Evolutionary conservation across 2,888 invertebrate genomes (phyloP).

Genomic region (Schizotus pectinicornis): DNA sequence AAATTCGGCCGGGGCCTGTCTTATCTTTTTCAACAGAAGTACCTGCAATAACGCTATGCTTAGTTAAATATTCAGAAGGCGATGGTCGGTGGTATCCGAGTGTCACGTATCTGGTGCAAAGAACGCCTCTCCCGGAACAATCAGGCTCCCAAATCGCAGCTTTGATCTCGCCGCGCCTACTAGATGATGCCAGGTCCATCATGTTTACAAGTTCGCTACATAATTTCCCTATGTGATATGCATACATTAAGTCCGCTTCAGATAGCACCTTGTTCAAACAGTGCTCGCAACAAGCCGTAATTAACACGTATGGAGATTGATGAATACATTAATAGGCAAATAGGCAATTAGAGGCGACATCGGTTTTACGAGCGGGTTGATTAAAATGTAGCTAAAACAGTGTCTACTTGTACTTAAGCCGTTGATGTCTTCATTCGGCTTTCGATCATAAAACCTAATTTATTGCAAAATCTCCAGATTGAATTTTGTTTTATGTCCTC

Average conservation of each 20-base stretch:
- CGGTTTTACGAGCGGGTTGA: constrained; percentile 11
- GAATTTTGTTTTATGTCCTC: constrained; percentile 36
- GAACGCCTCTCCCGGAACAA: constrained; percentile 45
- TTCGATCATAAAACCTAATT: constrained; percentile 38
- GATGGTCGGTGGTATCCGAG: constrained; percentile 35
- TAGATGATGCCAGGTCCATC: constrained; percentile 24
- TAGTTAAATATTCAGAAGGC: constrained; percentile 42
- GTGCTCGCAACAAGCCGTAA: background rate
- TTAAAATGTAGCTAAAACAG: constrained; percentile 32
- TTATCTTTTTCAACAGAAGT: constrained; percentile 13
- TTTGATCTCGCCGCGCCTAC: constrained; percentile 42
- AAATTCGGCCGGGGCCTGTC: background rate
- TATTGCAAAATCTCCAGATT: constrained; percentile 39
- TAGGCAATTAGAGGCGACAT: background rate
- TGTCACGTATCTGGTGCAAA: constrained; percentile 49
- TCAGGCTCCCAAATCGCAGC: constrained; percentile 40
- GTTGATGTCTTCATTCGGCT: constrained; percentile 38
- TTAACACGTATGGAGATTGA: constrained; percentile 9
- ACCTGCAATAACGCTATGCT: constrained; percentile 23
- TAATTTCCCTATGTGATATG: constrained; percentile 39
- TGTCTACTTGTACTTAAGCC: constrained; percentile 12
- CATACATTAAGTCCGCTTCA: constrained; percentile 25
- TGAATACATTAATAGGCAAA: constrained; percentile 7
- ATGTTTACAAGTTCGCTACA: constrained; percentile 35
- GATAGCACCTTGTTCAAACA: constrained; percentile 10